Evolutionary conservation across 2,113 vertebrate species (phyloP).

Genomic region (Oreotrochilus melanogaster): DNA sequence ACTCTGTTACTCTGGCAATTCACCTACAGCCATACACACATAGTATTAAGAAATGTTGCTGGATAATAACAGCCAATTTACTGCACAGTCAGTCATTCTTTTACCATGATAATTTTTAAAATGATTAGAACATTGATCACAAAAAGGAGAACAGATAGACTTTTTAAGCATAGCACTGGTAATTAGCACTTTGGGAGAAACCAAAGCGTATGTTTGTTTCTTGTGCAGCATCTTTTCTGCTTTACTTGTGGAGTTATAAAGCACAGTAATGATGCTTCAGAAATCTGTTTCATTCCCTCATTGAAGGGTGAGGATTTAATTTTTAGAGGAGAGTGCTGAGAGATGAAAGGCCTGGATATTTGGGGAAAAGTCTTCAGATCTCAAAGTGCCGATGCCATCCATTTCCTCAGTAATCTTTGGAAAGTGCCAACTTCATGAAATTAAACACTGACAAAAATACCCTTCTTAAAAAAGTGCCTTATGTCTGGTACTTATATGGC

Average conservation of each 20-base stretch:
- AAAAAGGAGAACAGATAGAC: not conserved
- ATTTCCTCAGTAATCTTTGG: slow-evolving; percentile 15
- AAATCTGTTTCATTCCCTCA: not conserved
- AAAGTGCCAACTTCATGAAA: slow-evolving; percentile 17
- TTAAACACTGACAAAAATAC: slow-evolving; percentile 42
- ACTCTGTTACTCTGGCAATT: not conserved
- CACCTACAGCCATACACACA: not conserved
- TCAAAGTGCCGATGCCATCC: not conserved
- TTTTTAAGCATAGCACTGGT: not conserved
- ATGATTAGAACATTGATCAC: not conserved
- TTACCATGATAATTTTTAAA: not conserved
- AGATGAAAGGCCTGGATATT: not conserved
- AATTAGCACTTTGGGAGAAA: not conserved
- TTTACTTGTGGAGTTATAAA: not conserved
- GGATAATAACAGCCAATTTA: not conserved
- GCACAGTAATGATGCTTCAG: not conserved
- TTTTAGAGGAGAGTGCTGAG: not conserved
- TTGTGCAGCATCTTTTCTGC: not conserved
- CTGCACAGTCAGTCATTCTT: not conserved
- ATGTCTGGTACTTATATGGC: not conserved
- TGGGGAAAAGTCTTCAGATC: slow-evolving; percentile 29
- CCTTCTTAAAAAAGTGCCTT: slow-evolving; percentile 7
- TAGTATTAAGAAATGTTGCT: not conserved
- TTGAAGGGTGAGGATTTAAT: not conserved
- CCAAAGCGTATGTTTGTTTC: not conserved